Evolutionary conservation across 2,113 vertebrate species (phyloP).

Genomic region (Paedocypris sp.): DNA sequence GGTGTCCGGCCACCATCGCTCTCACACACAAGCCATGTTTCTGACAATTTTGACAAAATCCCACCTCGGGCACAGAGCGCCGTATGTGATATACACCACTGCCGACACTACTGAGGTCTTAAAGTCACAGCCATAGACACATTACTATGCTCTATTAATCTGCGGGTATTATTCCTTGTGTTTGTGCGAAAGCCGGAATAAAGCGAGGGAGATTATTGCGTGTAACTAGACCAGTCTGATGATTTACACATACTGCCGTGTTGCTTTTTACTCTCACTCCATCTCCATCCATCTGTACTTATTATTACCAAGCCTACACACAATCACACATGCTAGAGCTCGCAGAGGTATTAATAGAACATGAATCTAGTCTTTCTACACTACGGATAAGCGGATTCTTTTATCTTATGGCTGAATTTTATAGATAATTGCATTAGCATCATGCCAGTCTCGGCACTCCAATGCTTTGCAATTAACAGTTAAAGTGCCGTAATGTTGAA

Average conservation of each 20-base stretch:
- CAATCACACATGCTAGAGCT: no score
- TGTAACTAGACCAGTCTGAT: not conserved
- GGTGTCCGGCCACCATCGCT: slow-evolving; percentile 12
- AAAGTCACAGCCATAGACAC: slow-evolving; percentile 26
- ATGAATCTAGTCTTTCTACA: no score
- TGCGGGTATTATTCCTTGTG: not conserved
- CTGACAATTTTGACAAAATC: slow-evolving; percentile 36
- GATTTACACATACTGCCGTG: not conserved
- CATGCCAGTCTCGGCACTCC: no score
- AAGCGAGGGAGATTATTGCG: not conserved
- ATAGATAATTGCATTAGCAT: no score
- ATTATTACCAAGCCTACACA: no score
- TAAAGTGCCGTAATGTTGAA: no score
- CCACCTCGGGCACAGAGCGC: slow-evolving; percentile 20
- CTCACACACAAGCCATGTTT: slow-evolving; percentile 5
- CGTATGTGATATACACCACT: slow-evolving; percentile 17
- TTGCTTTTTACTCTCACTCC: no score
- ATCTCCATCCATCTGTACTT: no score
- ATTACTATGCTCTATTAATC: slow-evolving; percentile 34
- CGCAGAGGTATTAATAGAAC: no score
- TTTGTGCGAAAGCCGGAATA: not conserved
- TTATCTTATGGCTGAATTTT: no score
- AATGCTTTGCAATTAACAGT: no score
- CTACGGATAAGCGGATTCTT: no score
- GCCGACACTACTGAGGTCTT: slow-evolving; percentile 37